Conservation (phyloP, 1,140 invertebrate genomes). For the Ips nitidus region DNA sequence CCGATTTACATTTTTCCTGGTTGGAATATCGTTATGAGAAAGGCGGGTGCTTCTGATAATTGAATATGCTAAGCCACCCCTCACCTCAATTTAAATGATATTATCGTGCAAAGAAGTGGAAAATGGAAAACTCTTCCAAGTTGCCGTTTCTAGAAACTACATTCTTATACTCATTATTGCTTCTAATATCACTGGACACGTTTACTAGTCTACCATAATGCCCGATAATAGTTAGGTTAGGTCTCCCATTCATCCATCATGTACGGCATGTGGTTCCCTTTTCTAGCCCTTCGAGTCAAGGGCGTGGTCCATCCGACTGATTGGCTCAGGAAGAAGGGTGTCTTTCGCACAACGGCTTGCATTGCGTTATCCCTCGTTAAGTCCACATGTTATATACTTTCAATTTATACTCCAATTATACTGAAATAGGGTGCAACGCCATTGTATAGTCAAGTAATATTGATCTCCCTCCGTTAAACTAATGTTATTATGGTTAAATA, state of each 20-base stretch:
- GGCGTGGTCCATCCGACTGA: constrained; percentile 38
- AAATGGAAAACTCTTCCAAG: not conserved
- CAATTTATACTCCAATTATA: constrained; percentile 43
- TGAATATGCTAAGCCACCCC: not conserved
- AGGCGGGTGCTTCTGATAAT: constrained; percentile 12
- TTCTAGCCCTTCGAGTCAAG: constrained; percentile 37
- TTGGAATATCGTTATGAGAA: constrained; percentile 24
- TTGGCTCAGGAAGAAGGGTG: constrained; percentile 42
- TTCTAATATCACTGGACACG: too few species aligned
- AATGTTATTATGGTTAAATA: constrained; percentile 40
- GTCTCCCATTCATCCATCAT: not conserved
- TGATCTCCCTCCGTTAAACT: constrained; percentile 32
- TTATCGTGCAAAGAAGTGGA: not conserved
- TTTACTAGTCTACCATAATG: too few species aligned
- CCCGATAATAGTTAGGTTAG: too few species aligned
- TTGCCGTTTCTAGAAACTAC: too few species aligned
- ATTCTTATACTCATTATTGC: too few species aligned
- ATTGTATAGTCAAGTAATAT: constrained; percentile 37
- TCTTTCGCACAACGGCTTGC: constrained; percentile 40
- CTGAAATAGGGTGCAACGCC: constrained; percentile 38
- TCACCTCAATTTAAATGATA: too few species aligned
- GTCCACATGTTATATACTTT: constrained; percentile 43
- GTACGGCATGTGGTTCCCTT: constrained; percentile 34
- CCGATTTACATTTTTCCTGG: constrained; percentile 40
- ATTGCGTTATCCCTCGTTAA: constrained; percentile 42